A percentile compares a stretch with the other conserved stretches of the same genome.
Evolutionary conservation across 2,888 invertebrate genomes (phyloP).

Genomic region (Panopea generosa): DNA sequence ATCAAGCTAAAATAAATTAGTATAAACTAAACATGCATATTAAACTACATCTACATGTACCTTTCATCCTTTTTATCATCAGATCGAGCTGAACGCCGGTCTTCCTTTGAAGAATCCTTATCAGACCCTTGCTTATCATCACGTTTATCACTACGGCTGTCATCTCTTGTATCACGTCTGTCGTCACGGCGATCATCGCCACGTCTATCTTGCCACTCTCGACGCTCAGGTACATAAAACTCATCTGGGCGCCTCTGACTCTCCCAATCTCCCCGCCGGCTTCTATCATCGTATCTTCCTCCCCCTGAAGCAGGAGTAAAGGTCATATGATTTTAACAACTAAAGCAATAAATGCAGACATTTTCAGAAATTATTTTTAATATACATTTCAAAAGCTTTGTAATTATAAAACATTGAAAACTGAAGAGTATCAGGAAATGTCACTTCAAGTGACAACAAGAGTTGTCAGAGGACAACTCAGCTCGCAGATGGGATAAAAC

Average conservation of each 20-base stretch:
- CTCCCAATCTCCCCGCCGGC: slow-evolving; percentile 67
- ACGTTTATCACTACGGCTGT: slow-evolving; percentile 29
- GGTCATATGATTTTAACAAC: too few relatives aligned
- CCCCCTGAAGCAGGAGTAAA: too few relatives aligned
- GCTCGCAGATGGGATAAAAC: too few relatives aligned
- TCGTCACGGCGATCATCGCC: slow-evolving; percentile 52
- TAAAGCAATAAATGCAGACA: too few relatives aligned
- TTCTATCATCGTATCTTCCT: slow-evolving; percentile 63
- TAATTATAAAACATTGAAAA: too few relatives aligned
- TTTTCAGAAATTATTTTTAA: too few relatives aligned
- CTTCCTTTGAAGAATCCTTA: neutral
- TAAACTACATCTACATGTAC: neutral
- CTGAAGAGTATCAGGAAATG: too few relatives aligned
- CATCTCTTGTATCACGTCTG: slow-evolving; percentile 34
- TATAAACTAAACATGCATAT: too few relatives aligned
- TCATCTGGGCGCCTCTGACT: slow-evolving; percentile 58
- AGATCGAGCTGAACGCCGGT: neutral
- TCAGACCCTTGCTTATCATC: slow-evolving; percentile 27
- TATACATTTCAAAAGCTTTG: too few relatives aligned
- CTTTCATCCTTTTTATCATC: slow-evolving; percentile 40
- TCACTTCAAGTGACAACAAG: too few relatives aligned
- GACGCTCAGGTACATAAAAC: slow-evolving; percentile 58
- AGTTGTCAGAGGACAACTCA: too few relatives aligned
- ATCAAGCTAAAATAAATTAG: too few relatives aligned
- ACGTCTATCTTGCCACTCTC: slow-evolving; percentile 62